These are phyloP conservation scores for Pedionomus torquatus DNA, from an alignment of 2,113 vertebrate genomes.

Conservation along the genomic window DNA sequence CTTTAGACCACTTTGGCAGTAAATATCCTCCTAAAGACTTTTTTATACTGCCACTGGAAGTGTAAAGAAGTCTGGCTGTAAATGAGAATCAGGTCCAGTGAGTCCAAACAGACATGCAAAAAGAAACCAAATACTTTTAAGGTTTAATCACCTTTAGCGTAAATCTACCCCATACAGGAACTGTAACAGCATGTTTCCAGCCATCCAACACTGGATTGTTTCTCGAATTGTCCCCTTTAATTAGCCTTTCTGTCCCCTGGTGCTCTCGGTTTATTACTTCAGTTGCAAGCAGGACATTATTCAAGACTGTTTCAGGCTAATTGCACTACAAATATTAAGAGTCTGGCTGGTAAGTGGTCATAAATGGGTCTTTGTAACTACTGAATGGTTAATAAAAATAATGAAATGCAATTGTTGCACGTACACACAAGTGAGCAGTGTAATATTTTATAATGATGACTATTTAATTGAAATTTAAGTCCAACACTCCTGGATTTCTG, in stretches of 20 bases:
- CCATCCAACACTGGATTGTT: neutral
- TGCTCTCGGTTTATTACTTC: slow-evolving; percentile 49
- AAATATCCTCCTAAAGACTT: slow-evolving; percentile 3
- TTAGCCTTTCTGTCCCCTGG: slow-evolving; percentile 41
- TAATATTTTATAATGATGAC: slow-evolving; percentile 34
- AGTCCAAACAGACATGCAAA: neutral
- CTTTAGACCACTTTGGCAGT: slow-evolving; percentile 1
- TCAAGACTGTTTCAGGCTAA: slow-evolving; percentile 46
- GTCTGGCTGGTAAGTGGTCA: slow-evolving; percentile 29
- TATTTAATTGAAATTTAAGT: slow-evolving; percentile 31
- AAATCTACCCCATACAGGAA: neutral
- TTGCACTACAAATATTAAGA: slow-evolving; percentile 56
- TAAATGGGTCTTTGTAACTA: slow-evolving; percentile 57
- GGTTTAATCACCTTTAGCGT: slow-evolving; percentile 32
- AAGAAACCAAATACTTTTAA: slow-evolving; percentile 8
- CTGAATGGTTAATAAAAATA: slow-evolving; percentile 36
- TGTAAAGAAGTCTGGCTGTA: slow-evolving; percentile 23
- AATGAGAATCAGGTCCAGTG: neutral
- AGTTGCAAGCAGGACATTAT: slow-evolving; percentile 62
- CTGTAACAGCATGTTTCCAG: slow-evolving; percentile 17
- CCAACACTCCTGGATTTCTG: neutral
- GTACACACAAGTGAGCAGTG: neutral
- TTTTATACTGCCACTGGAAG: slow-evolving; percentile 9
- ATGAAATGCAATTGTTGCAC: slow-evolving; percentile 5
- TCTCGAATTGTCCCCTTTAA: slow-evolving; percentile 54